Base-by-base conservation (phyloP, 2,797 vertebrate species). In the Lagocephalus sceleratus region DNA sequence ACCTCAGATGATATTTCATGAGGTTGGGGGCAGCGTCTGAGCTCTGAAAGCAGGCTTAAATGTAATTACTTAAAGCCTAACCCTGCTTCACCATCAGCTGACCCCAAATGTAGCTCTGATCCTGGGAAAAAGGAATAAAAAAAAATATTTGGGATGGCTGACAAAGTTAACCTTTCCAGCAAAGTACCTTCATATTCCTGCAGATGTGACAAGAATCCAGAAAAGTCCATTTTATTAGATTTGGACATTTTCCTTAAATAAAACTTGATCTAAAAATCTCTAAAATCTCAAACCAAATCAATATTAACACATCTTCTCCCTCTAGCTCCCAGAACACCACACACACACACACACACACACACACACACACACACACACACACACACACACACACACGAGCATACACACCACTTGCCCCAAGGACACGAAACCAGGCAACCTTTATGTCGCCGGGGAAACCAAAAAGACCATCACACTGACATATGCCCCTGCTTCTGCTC, bases 401-500 rank as follows among this genome's bases (percentile, higher is more conserved):
- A 52, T 48, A 60, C 59, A 61, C 61, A 68, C 64, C 55, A 75
- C 77, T 85, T 85, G 81, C 86, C 88, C 87, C 73, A 83, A 86
- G 87, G 87, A 90, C 85, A 86, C 56, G 73, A 83, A 87, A 82
- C 82, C 82, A 87, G 83, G 86, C 85, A 87, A 88, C 84, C 86
- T 88, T 88, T 86, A 82, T 85, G 84, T 90, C 80, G 82, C 82
- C 54, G 76, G 81, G 84, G 85, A 87, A 85, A 89, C 84, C 83
- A 88, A 85, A 88, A 88, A 87, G 85, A 88, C 86, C 86, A 89
- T 86, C 85, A 82, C 74, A 79, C 73, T 87, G 88, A 88, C 88
- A 90, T 89, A 89, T 89, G 87, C 87, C 86, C 85, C 86, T 75
- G 78, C 85, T 86, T 87, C 84, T 90, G 88, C 81, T 86, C 86